Evolutionary conservation across 1,140 invertebrate genomes (phyloP), one percentile per base, ranked within the genome.

Genomic region (Hylaeus volcanicus): DNA sequence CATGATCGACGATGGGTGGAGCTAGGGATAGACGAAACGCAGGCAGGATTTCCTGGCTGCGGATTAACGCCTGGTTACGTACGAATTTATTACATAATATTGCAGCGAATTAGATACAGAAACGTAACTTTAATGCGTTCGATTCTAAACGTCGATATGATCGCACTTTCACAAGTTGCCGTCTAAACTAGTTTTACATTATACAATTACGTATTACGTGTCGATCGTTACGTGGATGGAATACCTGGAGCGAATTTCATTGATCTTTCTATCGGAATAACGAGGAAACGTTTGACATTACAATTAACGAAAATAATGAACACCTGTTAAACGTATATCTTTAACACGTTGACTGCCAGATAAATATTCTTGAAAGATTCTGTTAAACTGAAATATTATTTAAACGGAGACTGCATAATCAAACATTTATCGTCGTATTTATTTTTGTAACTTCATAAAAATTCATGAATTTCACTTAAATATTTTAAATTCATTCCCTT

Each of bases 1-100:
- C 26, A 26, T 26, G 72, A 75, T 75, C 26, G 61, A 55, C 73
- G 53, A 15, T 48, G 43, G 26, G 41, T 56, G 56, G 70, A 70
- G 12, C 43, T 8, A n/a, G 15, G 11, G 56, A 8, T 11, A n/a
- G 56, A 55, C 66, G 73, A 75, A 71, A 78, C 6, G 37, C 26
- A 51, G 68, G 61, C 75, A 78, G 75, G 75, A 78, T 78, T 78
- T 78, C 75, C 75, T 77, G 66, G 75, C 75, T 63, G 43, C 41
- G 51, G 68, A 78, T 72, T 56, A 70, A 72, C 58, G 58, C 68
- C 41, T 72, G 14, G 45, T 71, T 72, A 72, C 75, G 72, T 78
- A 71, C 75, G 53, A 71, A 78, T 72, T 61, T 12, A 61, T 78
- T 78, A 53, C 58, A 72, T 78, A 78, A 78, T 51, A 72, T 78